Percentiles rank a stretch among this genome's conserved stretches.
These are phyloP conservation scores for Odocoileus hemionus DNA, from an alignment of 2,113 vertebrate species.

Conservation along the genomic window DNA sequence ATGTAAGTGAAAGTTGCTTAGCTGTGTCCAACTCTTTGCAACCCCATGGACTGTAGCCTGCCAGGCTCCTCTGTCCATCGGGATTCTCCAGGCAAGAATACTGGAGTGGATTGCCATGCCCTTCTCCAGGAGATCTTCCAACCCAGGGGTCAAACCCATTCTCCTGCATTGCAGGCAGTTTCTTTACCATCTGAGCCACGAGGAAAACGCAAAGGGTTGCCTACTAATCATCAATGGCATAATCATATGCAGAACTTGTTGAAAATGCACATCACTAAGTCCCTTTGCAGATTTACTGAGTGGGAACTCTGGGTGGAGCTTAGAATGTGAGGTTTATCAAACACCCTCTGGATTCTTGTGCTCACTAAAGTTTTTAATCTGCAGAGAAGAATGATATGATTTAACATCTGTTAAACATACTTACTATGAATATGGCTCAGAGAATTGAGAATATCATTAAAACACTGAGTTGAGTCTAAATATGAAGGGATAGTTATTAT, in stretches of 20 bases:
- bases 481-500: not conserved
- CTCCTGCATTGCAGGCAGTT: not conserved
- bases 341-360: not conserved
- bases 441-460: not conserved
- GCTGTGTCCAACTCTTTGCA: not conserved
- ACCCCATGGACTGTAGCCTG: not conserved
- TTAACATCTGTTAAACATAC: not conserved
- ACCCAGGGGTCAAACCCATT: not conserved
- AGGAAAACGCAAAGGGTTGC: not conserved
- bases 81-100: not conserved
- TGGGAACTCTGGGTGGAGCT: not conserved
- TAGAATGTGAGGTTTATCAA: not conserved
- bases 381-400: not conserved
- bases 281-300: not conserved
- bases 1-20: not conserved
- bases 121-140: not conserved
- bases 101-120: not conserved
- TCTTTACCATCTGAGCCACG: not conserved
- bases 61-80: not conserved
- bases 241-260: not conserved
- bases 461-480: not conserved
- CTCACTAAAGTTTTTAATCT: not conserved
- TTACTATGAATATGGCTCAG: not conserved
- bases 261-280: not conserved
- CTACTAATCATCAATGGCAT: not conserved